Evolutionary conservation across 2,888 invertebrate genomes (phyloP).

Genomic region (Epirrita christyi): DNA sequence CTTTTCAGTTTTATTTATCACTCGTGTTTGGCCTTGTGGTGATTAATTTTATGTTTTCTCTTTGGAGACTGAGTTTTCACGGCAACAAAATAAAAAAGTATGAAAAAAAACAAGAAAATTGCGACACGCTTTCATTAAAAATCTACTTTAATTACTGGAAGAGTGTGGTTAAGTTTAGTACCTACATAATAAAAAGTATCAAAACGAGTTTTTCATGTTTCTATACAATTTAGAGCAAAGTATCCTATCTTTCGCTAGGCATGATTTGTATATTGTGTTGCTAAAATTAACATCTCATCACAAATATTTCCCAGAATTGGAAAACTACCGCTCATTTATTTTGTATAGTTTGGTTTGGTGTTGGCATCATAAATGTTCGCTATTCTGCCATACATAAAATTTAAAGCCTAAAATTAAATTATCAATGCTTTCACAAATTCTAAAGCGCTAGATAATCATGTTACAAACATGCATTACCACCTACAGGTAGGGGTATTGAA

Average conservation of each 20-base stretch:
- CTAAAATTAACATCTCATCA: no score
- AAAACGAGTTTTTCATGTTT: no score
- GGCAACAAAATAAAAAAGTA: background rate
- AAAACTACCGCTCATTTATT: no score
- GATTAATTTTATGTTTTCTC: slow-evolving; percentile 31
- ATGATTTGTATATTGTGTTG: no score
- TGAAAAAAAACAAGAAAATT: no score
- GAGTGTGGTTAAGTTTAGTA: no score
- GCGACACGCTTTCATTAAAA: no score
- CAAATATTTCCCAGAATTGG: no score
- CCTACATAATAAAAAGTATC: no score
- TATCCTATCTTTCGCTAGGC: no score
- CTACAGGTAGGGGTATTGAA: slow-evolving; percentile 44
- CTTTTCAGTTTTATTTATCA: slow-evolving; percentile 42
- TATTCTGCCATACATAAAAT: background rate
- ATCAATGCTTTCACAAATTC: slow-evolving; percentile 19
- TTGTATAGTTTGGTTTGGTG: background rate
- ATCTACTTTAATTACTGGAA: no score
- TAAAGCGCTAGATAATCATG: slow-evolving; percentile 20
- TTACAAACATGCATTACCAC: slow-evolving; percentile 20
- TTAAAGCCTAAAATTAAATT: slow-evolving; percentile 10
- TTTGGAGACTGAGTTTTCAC: slow-evolving; percentile 7
- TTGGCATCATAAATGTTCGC: background rate
- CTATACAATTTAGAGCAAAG: no score
- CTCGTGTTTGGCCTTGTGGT: slow-evolving; percentile 30